phyloP scores from a whole-genome alignment of 2,888 invertebrate species.

The Agrotis puta region DNA sequence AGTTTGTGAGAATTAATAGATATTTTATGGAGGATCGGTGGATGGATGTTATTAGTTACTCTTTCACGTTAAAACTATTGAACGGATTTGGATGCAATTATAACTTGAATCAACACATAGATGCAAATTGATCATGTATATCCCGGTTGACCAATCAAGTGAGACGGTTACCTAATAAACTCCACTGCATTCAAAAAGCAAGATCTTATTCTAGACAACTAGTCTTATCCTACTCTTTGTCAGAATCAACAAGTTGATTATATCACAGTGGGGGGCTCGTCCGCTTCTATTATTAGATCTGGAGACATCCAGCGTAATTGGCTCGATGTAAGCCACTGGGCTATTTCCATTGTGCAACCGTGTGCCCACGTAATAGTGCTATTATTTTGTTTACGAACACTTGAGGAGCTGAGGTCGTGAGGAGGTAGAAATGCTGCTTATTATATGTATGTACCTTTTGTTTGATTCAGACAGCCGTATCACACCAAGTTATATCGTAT shows the following conservation, averaged over 20 bases:
- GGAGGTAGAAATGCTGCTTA: conserved; percentile 6
- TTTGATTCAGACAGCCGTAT: not conserved
- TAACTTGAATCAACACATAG: no score
- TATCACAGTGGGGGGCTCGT: conserved; percentile 71
- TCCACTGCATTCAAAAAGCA: no score
- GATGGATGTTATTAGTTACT: no score
- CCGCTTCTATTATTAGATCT: conserved; percentile 71
- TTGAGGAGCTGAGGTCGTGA: conserved; percentile 11
- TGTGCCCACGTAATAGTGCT: conserved; percentile 54
- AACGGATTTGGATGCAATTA: no score
- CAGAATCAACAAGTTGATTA: conserved; percentile 46
- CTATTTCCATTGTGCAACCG: conserved; percentile 66
- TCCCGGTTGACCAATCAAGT: no score
- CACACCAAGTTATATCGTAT: no score
- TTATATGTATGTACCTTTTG: not conserved
- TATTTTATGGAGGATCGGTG: no score
- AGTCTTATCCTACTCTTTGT: conserved; percentile 46
- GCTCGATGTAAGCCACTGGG: conserved; percentile 64
- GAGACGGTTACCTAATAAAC: no score
- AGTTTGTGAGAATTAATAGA: no score
- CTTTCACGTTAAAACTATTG: no score
- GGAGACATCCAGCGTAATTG: conserved; percentile 70
- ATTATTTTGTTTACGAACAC: conserved; percentile 40
- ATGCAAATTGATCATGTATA: no score
- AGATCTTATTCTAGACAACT: conserved; percentile 8